These are phyloP conservation scores for Drosophila picticornis DNA, from an alignment of 2,888 invertebrate genomes.

Conservation along the genomic window DNA sequence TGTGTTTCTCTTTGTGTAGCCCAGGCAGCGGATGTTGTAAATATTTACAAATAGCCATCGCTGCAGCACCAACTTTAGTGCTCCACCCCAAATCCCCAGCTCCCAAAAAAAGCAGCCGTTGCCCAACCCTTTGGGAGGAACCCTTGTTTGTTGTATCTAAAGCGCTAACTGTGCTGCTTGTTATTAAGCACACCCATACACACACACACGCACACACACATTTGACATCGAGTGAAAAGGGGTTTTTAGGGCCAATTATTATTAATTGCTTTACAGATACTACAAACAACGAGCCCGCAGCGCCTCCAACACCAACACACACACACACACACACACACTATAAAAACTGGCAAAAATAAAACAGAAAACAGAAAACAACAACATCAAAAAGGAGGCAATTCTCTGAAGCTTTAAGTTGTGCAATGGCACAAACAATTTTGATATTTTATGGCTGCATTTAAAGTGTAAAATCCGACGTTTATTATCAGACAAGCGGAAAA, in stretches of 20 bases:
- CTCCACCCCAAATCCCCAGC: neutral
- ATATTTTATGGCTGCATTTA: conserved; percentile 34
- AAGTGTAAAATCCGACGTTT: conserved; percentile 25
- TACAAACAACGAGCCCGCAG: conserved; percentile 60
- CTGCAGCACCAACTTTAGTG: conserved; percentile 42
- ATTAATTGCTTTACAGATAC: conserved; percentile 83
- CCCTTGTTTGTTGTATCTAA: conserved; percentile 28
- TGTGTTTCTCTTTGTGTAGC: conserved; percentile 53
- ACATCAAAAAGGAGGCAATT: neutral
- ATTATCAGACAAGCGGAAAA: conserved; percentile 16
- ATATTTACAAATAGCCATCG: conserved; percentile 76
- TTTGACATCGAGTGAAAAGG: conserved; percentile 55
- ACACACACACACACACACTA: neutral
- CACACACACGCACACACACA: conserved; percentile 8
- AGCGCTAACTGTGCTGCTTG: conserved; percentile 27
- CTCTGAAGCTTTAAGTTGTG: conserved; percentile 39
- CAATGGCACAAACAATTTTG: conserved; percentile 14
- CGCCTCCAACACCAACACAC: conserved; percentile 26
- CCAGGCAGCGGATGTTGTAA: conserved; percentile 76
- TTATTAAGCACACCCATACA: conserved; percentile 24
- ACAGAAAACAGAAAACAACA: neutral
- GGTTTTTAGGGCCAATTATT: conserved; percentile 81
- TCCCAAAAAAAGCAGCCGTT: conserved; percentile 9
- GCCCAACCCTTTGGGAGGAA: conserved; percentile 1
- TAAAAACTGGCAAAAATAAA: neutral